Percentiles rank a stretch among this genome's conserved stretches.
Evolutionary conservation across 92 coral and sea anemone species (phyloP).

Genomic region (Virgularia gustaviana): DNA sequence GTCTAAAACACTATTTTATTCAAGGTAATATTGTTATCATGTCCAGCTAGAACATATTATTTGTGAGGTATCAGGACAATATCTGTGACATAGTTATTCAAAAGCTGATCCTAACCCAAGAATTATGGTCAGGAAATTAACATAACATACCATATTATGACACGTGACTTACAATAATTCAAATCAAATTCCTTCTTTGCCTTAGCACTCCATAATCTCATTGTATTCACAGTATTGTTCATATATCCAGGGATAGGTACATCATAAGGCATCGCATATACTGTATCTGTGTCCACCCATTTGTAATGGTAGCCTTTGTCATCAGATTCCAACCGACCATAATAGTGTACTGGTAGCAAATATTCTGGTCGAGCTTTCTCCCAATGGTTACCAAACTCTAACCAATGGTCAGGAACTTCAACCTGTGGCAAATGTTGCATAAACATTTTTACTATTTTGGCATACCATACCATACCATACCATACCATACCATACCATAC

Average conservation of each 20-base stretch:
- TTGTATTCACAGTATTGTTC: slow-evolving; percentile 93
- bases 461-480: too few species aligned
- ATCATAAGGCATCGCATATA: slow-evolving; percentile 98
- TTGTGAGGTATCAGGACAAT: too few species aligned
- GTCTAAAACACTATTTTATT: too few species aligned
- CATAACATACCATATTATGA: too few species aligned
- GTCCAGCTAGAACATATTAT: too few species aligned
- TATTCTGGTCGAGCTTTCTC: slow-evolving; percentile 98
- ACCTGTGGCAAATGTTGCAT: slow-evolving; percentile 43
- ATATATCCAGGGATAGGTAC: slow-evolving; percentile 97
- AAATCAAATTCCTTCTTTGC: slow-evolving; percentile 90
- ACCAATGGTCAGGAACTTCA: slow-evolving; percentile 94
- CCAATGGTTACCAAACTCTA: slow-evolving; percentile 92
- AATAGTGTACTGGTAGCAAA: slow-evolving; percentile 84
- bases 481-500: too few species aligned
- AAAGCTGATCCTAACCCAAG: too few species aligned
- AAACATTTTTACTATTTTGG: too few species aligned
- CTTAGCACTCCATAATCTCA: slow-evolving; percentile 92
- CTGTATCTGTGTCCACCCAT: slow-evolving; percentile 86
- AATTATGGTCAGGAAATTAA: too few species aligned
- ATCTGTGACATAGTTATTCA: too few species aligned
- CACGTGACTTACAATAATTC: slow-evolving; percentile 91
- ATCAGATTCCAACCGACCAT: slow-evolving; percentile 72
- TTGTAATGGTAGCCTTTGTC: slow-evolving; percentile 64
- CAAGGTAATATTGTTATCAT: too few species aligned